phyloP scores from a whole-genome alignment of 1,140 invertebrate species.

The Caenorhabditis remanei region DNA sequence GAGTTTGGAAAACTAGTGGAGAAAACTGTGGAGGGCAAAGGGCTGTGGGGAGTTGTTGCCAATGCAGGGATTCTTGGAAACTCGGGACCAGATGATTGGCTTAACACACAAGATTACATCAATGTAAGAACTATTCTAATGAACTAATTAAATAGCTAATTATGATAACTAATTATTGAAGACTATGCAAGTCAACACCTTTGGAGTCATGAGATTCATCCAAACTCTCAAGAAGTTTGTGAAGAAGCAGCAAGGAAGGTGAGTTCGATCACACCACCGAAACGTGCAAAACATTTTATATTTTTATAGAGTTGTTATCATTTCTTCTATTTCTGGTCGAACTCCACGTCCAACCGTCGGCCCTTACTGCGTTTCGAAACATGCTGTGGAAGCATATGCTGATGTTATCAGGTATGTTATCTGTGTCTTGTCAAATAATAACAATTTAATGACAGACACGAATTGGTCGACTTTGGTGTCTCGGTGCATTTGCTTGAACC shows the following conservation, averaged over 20 bases:
- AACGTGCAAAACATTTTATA: background rate
- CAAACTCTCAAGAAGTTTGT: conserved; percentile 59
- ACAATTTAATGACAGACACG: conserved; percentile 57
- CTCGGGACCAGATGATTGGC: conserved; percentile 63
- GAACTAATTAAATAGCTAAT: too few relatives aligned
- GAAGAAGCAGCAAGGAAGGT: conserved; percentile 59
- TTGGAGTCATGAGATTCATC: conserved; percentile 62
- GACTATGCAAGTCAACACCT: conserved; percentile 63
- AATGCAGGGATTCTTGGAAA: conserved; percentile 63
- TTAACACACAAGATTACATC: conserved; percentile 56
- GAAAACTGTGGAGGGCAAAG: conserved; percentile 51
- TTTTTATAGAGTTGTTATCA: conserved; percentile 58
- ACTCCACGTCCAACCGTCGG: conserved; percentile 65
- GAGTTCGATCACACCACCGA: background rate
- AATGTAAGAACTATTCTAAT: conserved; percentile 12
- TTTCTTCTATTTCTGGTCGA: conserved; percentile 60
- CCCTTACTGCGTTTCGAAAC: conserved; percentile 63
- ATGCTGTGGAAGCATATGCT: conserved; percentile 62
- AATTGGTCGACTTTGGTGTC: conserved; percentile 57
- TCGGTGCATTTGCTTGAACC: conserved; percentile 60
- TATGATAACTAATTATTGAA: conserved; percentile 3
- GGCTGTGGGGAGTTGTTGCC: conserved; percentile 60
- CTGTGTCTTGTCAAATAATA: conserved; percentile 6
- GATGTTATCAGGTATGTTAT: conserved; percentile 41
- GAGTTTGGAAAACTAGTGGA: conserved; percentile 42